These are phyloP conservation scores for Crenuchus spilurus DNA, from an alignment of 2,797 vertebrate genomes.

Conservation along the genomic window DNA sequence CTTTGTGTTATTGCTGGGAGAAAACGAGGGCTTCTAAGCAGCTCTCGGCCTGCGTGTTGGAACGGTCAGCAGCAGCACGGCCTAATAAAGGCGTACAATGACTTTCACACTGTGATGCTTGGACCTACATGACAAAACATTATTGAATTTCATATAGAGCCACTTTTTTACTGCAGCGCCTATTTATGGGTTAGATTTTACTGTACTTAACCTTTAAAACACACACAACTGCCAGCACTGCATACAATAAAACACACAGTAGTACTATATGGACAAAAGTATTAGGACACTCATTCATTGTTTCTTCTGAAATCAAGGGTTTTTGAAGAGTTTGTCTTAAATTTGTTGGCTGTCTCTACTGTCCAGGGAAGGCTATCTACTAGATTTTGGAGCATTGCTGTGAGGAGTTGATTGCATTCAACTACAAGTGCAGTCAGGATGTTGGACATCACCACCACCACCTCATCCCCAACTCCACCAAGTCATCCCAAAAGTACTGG, in stretches of 20 bases:
- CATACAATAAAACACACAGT: background rate
- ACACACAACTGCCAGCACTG: background rate
- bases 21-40: constrained; percentile 21
- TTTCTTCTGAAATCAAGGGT: too few relatives aligned
- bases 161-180: background rate
- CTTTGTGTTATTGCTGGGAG: constrained; percentile 9
- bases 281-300: too few relatives aligned
- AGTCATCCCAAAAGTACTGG: too few relatives aligned
- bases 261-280: too few relatives aligned
- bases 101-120: constrained; percentile 19
- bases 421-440: too few relatives aligned
- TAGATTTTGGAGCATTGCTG: too few relatives aligned
- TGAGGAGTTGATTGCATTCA: too few relatives aligned
- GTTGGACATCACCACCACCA: too few relatives aligned
- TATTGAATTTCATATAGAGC: constrained; percentile 3
- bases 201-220: background rate
- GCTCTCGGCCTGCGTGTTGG: constrained; percentile 3
- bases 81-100: background rate
- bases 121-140: background rate
- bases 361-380: too few relatives aligned
- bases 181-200: background rate
- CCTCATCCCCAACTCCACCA: too few relatives aligned
- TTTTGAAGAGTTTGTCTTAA: too few relatives aligned
- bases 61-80: background rate
- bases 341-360: too few relatives aligned